Evolutionary conservation across 2,888 invertebrate genomes (phyloP), one percentile per base, ranked within the genome.

Genomic region (Microplitis deprimator): DNA sequence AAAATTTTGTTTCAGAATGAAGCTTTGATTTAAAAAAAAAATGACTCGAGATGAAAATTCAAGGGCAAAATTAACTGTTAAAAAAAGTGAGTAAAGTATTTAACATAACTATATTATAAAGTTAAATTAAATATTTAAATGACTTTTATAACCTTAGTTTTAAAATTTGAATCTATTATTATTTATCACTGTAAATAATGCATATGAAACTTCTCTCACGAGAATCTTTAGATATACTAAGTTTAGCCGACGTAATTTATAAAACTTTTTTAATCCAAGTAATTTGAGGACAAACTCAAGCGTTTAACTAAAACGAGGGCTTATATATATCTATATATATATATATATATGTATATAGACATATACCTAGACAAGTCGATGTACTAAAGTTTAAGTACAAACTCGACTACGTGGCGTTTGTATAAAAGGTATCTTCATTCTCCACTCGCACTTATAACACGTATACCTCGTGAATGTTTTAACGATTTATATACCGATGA

Each of bases 391-490:
- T 17, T 29, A 41, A 50, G 10, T 64, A 67, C 39, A 40, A 72
- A 40, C 16, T 20, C 50, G 73, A 73, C 50, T 82, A 82, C 82
- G 82, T 82, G 82, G 82, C 82, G 79, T 76, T 77, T 79, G 75
- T 60, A 70, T 65, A 78, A 81, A 77, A 80, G 78, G 80, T 78
- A 75, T 74, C 79, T 79, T 80, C 75, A 80, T 81, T 81, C 83
- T 85, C 86, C 86, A 86, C 82, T 87, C 81, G 81, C 84, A 82
- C 83, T 82, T 81, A 83, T 83, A 84, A 86, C 85, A 87, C 87
- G 87, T 87, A 86, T 85, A 82, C 84, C 84, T 84, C 78, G 80
- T 86, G 82, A 85, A 87, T 87, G 82, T 83, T 87, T 87, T 79
- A 86, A 76, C 69, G 69, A 64, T 29, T 62, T 39, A 72, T 76